Percentiles rank a stretch among this genome's conserved stretches.
Evolutionary conservation across 2,888 invertebrate genomes (phyloP).

Genomic region (Escarpia spicata): DNA sequence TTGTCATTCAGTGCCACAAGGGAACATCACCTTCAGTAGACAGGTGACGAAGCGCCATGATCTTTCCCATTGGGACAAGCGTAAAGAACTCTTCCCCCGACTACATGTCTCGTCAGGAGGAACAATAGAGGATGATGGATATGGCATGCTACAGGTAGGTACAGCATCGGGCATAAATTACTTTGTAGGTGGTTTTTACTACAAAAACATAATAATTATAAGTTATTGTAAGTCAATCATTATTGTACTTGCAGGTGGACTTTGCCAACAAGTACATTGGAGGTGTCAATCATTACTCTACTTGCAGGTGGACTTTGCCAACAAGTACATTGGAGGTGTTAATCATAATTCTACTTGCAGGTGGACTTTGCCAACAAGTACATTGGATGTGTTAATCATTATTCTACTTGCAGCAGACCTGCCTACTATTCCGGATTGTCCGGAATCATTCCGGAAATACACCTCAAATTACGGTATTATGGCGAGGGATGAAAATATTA

Average conservation of each 20-base stretch:
- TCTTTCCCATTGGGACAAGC: conserved; percentile 67
- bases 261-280: too few relatives aligned
- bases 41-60: conserved; percentile 67
- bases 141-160: conserved; percentile 74
- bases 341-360: too few relatives aligned
- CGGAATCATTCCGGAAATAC: too few relatives aligned
- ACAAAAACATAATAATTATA: background rate
- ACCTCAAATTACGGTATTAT: too few relatives aligned
- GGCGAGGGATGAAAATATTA: too few relatives aligned
- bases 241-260: conserved; percentile 77
- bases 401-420: conserved; percentile 56
- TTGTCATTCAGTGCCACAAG: conserved; percentile 71
- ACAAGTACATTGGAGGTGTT: too few relatives aligned
- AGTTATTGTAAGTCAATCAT: conserved; percentile 59
- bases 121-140: conserved; percentile 85
- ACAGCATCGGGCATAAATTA: background rate
- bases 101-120: conserved; percentile 79
- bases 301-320: too few relatives aligned
- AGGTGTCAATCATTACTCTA: too few relatives aligned
- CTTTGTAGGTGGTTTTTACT: background rate
- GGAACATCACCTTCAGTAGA: conserved; percentile 83
- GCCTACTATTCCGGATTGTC: too few relatives aligned
- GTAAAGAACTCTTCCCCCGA: conserved; percentile 70
- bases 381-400: too few relatives aligned
- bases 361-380: too few relatives aligned